Base-by-base conservation (phyloP, 2,888 invertebrate species). In the Xestia xanthographa region DNA sequence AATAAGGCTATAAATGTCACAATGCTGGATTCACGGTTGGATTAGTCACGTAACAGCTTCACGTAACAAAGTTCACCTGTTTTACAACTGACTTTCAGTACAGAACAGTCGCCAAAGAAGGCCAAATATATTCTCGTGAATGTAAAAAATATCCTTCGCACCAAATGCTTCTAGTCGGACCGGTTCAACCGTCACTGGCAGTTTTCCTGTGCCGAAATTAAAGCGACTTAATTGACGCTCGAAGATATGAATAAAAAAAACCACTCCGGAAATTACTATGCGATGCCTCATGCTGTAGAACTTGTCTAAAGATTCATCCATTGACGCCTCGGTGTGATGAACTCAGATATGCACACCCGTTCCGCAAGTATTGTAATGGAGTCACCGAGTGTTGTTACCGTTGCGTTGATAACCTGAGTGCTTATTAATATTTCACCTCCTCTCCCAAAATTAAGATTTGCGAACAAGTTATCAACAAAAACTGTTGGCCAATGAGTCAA, bases 111-210 rank as follows among this genome's bases (percentile, higher is more conserved):
- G 77, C 90, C 77, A 84, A 89, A 90, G 91, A 91, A 92, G 92
- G 92, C 90, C 92, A 90, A 87, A 88, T 81, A 82, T 81, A 84
- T 66, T 56, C 73, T 89, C 88, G 90, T 90, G 91, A 91, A 90
- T 81, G 92, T 90, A 93, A 93, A 93, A 92, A 92, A 91, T 92
- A 93, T 93, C 93, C 93, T 93, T 93, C 92, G 88, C 79, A 86
- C 75, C 87, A 84, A 89, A 87, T 84, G 86, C 77, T 89, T 89
- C 92, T 92, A 92, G 90, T 85, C 83, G 83, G 88, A 93, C 93
- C 93, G 92, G 93, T 94, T 84, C 82, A 92, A 92, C 93, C 91
- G 93, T 91, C 93, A 90, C 90, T 91, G 87, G 85, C 86, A 89
- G 89, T 92, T 92, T 92, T 91, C 91, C 91, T 91, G 91, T 89